phyloP scores from a whole-genome alignment of 2,888 invertebrate genomes.

The Thelaira solivaga region DNA sequence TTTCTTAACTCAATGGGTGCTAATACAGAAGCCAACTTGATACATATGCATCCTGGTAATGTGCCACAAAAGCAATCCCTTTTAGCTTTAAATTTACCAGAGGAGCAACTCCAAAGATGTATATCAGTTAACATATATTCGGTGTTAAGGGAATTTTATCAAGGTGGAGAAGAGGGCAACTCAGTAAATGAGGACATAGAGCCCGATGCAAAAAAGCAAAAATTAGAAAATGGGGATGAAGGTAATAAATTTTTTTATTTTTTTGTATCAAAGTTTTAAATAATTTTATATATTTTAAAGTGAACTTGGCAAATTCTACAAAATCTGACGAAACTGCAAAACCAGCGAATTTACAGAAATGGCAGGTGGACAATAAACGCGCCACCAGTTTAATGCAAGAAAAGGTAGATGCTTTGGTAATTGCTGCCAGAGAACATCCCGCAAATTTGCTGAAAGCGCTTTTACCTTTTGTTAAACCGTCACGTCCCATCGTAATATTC shows the following conservation, averaged over 20 bases:
- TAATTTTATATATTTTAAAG: no score
- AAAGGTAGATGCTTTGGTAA: conserved; percentile 86
- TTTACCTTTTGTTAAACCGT: conserved; percentile 86
- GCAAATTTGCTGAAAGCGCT: conserved; percentile 86
- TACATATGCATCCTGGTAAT: conserved; percentile 89
- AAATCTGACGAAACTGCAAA: neutral
- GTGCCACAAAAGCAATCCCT: conserved; percentile 88
- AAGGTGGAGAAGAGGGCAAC: conserved; percentile 75
- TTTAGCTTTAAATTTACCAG: conserved; percentile 87
- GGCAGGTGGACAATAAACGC: conserved; percentile 83
- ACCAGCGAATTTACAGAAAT: conserved; percentile 76
- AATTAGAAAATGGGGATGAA: conserved; percentile 72
- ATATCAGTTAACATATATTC: conserved; percentile 87
- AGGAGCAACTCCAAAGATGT: conserved; percentile 84
- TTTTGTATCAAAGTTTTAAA: no score
- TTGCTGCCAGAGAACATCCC: conserved; percentile 92
- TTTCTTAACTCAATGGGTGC: conserved; percentile 87
- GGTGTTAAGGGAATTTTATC: conserved; percentile 83
- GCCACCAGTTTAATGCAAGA: conserved; percentile 81
- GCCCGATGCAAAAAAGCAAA: conserved; percentile 67
- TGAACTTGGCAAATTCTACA: neutral
- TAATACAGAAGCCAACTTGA: conserved; percentile 81
- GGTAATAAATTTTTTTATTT: conserved; percentile 32
- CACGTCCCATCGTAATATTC: conserved; percentile 91
- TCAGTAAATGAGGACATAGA: conserved; percentile 11